Evolutionary conservation across 2,888 invertebrate species (phyloP).

Genomic region (Nezara viridula): DNA sequence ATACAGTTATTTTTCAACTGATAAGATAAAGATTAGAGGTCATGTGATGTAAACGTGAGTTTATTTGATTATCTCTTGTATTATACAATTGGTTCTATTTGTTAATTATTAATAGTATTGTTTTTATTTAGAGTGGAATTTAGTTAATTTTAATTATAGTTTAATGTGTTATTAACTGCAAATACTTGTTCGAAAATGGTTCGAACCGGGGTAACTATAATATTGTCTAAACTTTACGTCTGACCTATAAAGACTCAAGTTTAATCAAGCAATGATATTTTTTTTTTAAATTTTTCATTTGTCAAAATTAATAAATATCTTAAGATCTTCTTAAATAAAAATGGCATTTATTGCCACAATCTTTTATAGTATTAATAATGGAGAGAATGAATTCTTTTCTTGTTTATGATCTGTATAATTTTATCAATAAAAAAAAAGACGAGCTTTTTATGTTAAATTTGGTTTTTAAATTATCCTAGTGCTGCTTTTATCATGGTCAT

Average conservation of each 20-base stretch:
- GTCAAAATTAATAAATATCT: background rate
- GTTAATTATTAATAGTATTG: conserved; percentile 29
- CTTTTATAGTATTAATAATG: background rate
- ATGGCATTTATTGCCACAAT: background rate
- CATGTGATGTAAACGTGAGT: conserved; percentile 45
- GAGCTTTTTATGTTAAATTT: background rate
- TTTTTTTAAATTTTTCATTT: background rate
- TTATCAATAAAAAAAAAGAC: background rate
- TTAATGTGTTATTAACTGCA: background rate
- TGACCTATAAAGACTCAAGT: background rate
- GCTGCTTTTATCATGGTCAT: background rate
- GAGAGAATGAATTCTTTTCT: background rate
- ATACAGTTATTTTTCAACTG: conserved; percentile 3
- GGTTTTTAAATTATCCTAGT: background rate
- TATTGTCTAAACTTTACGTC: background rate
- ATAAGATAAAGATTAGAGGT: conserved; percentile 37
- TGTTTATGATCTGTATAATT: background rate
- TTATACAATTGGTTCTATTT: background rate
- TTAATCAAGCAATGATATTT: background rate
- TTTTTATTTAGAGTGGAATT: conserved; percentile 68
- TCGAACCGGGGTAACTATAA: background rate
- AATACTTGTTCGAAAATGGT: background rate
- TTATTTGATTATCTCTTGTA: conserved; percentile 38
- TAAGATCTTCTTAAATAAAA: background rate
- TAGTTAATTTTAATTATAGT: background rate